These are phyloP conservation scores for Coleophora deauratella DNA, from an alignment of 2,888 invertebrate genomes.

Conservation along the genomic window DNA sequence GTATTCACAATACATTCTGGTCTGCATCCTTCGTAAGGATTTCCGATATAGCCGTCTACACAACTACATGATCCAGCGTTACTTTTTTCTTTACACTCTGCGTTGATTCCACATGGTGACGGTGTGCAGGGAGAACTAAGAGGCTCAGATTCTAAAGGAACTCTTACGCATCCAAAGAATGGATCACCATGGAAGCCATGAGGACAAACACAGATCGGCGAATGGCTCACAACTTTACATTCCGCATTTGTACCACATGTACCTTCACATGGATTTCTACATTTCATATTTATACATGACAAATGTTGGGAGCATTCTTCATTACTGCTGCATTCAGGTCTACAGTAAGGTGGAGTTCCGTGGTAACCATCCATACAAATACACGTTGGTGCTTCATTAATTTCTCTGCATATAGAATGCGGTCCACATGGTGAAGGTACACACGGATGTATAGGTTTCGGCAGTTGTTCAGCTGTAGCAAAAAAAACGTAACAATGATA, in stretches of 20 bases:
- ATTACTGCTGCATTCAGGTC: constrained; percentile 85
- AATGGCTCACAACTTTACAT: constrained; percentile 84
- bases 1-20: constrained; percentile 83
- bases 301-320: constrained; percentile 80
- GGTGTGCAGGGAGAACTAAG: constrained; percentile 74
- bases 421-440: constrained; percentile 87
- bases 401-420: constrained; percentile 80
- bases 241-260: constrained; percentile 82
- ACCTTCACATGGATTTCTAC: constrained; percentile 82
- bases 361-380: constrained; percentile 80
- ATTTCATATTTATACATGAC: constrained; percentile 85
- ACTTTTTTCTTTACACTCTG: constrained; percentile 76
- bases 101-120: constrained; percentile 78
- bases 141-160: constrained; percentile 42
- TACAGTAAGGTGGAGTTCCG: constrained; percentile 83
- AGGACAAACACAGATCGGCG: constrained; percentile 82
- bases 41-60: constrained; percentile 80
- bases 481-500: constrained; percentile 3
- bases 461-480: constrained; percentile 63
- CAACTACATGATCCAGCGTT: constrained; percentile 81
- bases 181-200: constrained; percentile 84
- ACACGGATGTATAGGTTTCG: constrained; percentile 77
- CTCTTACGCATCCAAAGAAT: constrained; percentile 76
- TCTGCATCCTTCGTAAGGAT: constrained; percentile 85
- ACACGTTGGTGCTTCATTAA: constrained; percentile 82